Evolutionary conservation across 1,140 invertebrate genomes (phyloP).

Genomic region (Drosophila repleta): DNA sequence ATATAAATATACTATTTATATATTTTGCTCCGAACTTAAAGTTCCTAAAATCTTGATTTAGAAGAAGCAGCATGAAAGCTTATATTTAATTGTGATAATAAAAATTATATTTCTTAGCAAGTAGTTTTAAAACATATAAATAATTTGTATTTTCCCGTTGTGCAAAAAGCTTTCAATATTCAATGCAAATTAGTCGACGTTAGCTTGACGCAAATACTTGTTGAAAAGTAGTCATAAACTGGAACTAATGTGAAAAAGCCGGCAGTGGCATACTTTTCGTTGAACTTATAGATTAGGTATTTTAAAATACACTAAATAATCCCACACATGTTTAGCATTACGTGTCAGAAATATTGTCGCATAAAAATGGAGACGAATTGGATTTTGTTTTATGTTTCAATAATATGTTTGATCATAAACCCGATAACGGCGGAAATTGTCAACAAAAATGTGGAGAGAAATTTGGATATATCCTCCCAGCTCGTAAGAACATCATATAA

Average conservation of each 20-base stretch:
- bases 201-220: neutral
- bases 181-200: neutral
- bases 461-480: conserved; percentile 94
- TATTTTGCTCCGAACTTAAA: too few species aligned
- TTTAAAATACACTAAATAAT: conserved; percentile 10
- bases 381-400: conserved; percentile 9
- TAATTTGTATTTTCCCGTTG: too few species aligned
- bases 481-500: conserved; percentile 92
- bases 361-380: conserved; percentile 26
- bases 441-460: conserved; percentile 93
- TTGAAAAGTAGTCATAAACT: neutral
- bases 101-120: too few species aligned
- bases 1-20: too few species aligned
- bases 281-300: neutral
- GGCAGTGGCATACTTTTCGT: neutral
- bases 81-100: too few species aligned
- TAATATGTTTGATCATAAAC: conserved; percentile 15
- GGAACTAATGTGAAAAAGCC: neutral
- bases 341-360: conserved; percentile 29
- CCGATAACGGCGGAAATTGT: conserved; percentile 85
- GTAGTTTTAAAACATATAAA: too few species aligned
- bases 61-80: too few species aligned
- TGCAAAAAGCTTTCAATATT: too few species aligned
- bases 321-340: conserved; percentile 16
- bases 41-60: too few species aligned